These are phyloP conservation scores for Sprattus sprattus DNA, from an alignment of 2,113 vertebrate genomes.

Conservation along the genomic window DNA sequence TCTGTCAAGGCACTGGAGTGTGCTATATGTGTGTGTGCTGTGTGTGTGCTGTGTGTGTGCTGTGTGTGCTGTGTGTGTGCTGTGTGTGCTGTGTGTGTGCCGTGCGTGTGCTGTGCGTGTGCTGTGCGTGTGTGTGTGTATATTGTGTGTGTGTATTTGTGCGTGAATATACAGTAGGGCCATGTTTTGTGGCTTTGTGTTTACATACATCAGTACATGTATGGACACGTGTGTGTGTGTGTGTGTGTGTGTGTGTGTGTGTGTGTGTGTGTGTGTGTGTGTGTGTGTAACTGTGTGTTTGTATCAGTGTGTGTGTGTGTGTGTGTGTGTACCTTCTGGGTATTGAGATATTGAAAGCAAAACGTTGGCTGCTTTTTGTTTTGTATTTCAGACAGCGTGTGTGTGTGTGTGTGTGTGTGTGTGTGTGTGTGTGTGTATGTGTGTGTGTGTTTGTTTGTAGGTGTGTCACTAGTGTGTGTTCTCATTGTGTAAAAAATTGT, in stretches of 20 bases:
- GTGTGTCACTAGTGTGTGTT: no score
- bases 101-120: neutral
- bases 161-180: neutral
- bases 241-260: slow-evolving; percentile 2
- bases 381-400: neutral
- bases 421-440: no score
- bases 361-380: neutral
- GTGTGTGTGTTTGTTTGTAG: no score
- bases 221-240: neutral
- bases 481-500: no score
- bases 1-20: neutral
- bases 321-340: neutral
- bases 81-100: neutral
- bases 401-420: neutral
- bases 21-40: no score
- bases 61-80: neutral
- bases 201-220: no score
- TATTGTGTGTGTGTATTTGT: neutral
- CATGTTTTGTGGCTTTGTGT: no score
- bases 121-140: neutral
- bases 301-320: neutral
- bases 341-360: no score
- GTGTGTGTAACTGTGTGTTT: no score
- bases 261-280: neutral
- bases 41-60: neutral